Evolutionary conservation across 2,797 vertebrate genomes (phyloP), one percentile per base, ranked within the genome.

Genomic region (Danio jaintianensis): DNA sequence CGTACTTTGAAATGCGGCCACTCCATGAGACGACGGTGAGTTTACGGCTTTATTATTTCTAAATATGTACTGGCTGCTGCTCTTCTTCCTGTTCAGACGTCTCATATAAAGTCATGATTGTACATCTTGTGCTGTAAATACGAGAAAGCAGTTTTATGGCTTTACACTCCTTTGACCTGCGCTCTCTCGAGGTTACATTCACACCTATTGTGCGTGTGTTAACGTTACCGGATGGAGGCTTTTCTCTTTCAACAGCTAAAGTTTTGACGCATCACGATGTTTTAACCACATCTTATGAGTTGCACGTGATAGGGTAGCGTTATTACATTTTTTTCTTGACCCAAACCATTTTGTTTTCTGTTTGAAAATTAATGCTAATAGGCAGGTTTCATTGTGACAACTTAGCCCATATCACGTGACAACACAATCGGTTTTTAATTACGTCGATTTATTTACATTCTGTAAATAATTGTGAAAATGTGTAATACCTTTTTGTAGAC

Each of bases 1-100:
- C 13, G 13, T 70, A 13, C 8, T 20, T 16, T 47, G 18, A 66
- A 10, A 72, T 50, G 76, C 18, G 10, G 50, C 15, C 50, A 55
- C 15, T 71, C 45, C n/a, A 36, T 75, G 82, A 84, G 13, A n/a
- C 15, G 29, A 77, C 7, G 75, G 85, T 86, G 38, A 84, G 82
- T 74, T 79, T 58, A 22, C 42, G 1, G n/a, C 58, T 48, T 45
- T 45, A 13, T 45, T 72, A 42, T 50, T 13, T 13, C 42, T n/a
- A 4, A 42, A 50, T 12, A 4, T 56, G 22, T 8, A 1, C 36
- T 22, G 16, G 22, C 4, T 15, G 0, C 29, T 36, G 3, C 1
- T 45, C 29, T 42, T 40, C 13, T 48, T 61, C 9, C 20, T 1
- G n/a, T 63, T 6, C 45, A 18, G 29, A 16, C 55, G 18, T 9